A percentile compares a stretch with the other conserved stretches of the same genome.
phyloP scores from a whole-genome alignment of 2,113 vertebrate species.

The Patagioenas fasciata region DNA sequence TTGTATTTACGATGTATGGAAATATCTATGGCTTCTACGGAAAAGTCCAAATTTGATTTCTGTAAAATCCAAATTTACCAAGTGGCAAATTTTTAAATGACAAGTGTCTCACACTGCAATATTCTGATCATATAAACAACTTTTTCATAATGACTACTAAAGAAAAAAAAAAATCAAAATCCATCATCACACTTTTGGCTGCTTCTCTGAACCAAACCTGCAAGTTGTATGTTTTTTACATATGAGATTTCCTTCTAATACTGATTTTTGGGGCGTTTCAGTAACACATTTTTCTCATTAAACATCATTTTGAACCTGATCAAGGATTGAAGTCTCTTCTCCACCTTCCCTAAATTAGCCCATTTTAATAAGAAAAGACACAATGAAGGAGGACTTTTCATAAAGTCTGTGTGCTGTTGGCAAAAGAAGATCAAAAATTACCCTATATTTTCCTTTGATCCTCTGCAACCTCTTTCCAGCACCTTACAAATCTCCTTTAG shows the following conservation, averaged over 20 bases:
- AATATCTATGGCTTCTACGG: neutral
- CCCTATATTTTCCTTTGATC: neutral
- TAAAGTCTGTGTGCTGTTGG: neutral
- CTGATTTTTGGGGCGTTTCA: neutral
- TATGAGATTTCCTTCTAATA: neutral
- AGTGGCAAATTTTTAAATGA: neutral
- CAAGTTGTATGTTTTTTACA: neutral
- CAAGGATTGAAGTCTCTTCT: neutral
- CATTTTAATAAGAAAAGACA: neutral
- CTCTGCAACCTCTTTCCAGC: neutral
- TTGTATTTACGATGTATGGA: neutral
- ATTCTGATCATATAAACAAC: neutral
- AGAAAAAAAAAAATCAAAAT: neutral
- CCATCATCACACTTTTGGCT: neutral
- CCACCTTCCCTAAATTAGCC: neutral
- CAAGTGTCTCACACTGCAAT: neutral
- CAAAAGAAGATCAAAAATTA: slow-evolving; percentile 15
- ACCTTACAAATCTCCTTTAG: neutral
- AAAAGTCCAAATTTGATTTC: neutral
- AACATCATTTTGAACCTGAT: neutral
- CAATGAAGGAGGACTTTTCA: neutral
- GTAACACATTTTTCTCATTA: neutral
- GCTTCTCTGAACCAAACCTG: neutral
- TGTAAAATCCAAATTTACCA: neutral
- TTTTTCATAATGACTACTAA: neutral